phyloP scores from a whole-genome alignment of 2,797 vertebrate genomes.

The Tiaroga cobitis region DNA sequence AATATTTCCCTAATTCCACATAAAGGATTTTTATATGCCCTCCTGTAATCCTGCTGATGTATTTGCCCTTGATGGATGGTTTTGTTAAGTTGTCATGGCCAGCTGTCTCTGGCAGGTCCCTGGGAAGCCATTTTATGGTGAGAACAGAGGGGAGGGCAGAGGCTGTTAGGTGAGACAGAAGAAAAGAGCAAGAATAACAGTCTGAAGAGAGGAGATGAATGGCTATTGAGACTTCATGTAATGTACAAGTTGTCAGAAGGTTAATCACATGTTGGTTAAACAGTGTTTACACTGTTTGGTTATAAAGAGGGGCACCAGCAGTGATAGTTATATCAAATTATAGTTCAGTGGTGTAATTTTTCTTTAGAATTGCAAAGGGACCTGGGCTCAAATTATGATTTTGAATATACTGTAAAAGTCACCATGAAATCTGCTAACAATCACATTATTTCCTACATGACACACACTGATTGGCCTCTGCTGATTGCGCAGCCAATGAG shows the following conservation, averaged over 20 bases:
- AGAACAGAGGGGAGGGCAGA: conserved; percentile 11
- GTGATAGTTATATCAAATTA: neutral
- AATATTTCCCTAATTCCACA: conserved; percentile 63
- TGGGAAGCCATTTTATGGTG: conserved; percentile 49
- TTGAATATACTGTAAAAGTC: neutral
- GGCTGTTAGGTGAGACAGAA: conserved; percentile 18
- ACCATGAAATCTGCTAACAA: neutral
- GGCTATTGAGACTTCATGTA: neutral
- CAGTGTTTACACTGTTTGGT: neutral
- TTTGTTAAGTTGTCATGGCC: conserved; percentile 65
- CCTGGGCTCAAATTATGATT: neutral
- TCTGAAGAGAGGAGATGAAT: neutral
- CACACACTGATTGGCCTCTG: neutral
- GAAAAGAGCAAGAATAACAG: conserved; percentile 1
- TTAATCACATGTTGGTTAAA: conserved; percentile 6
- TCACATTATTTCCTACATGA: neutral
- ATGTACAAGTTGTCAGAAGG: neutral
- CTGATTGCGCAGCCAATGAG: neutral
- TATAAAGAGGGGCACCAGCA: neutral
- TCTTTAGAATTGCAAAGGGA: neutral
- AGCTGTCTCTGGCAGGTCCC: conserved; percentile 61
- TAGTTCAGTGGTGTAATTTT: neutral
- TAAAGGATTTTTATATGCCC: conserved; percentile 66
- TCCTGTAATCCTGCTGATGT: conserved; percentile 70
- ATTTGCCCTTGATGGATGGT: conserved; percentile 66